A percentile compares a stretch with the other conserved stretches of the same genome.
Evolutionary conservation across 2,888 invertebrate genomes (phyloP).

Genomic region (Caenorhabditis sp.): DNA sequence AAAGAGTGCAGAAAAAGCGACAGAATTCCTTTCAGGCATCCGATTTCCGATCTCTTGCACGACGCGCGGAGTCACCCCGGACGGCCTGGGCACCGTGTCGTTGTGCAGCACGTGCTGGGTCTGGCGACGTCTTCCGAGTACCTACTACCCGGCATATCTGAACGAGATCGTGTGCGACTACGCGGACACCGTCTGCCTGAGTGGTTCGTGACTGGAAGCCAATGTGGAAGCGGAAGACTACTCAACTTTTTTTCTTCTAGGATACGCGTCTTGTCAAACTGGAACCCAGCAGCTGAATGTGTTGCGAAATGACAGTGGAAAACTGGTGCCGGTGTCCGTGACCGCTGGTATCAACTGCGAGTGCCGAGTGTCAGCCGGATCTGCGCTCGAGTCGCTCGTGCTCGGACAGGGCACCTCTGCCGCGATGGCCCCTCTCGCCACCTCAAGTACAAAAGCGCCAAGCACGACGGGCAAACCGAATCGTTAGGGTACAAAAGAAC

Average conservation of each 20-base stretch:
- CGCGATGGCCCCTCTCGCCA: constrained; percentile 28
- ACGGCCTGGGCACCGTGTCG: constrained; percentile 50
- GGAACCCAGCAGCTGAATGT: constrained; percentile 56
- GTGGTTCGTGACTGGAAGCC: constrained; percentile 31
- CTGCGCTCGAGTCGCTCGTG: constrained; percentile 36
- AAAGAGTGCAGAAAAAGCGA: constrained; percentile 13
- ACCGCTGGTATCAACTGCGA: constrained; percentile 57
- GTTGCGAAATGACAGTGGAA: constrained; percentile 55
- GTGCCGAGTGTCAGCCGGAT: constrained; percentile 40
- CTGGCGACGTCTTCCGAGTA: constrained; percentile 60
- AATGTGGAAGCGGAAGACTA: constrained; percentile 11
- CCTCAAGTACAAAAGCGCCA: constrained; percentile 34
- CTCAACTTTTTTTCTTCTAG: constrained; percentile 42
- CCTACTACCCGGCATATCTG: constrained; percentile 58
- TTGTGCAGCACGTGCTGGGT: constrained; percentile 61
- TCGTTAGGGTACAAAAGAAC: background rate
- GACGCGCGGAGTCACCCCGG: constrained; percentile 53
- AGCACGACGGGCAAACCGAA: constrained; percentile 26
- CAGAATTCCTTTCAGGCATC: constrained; percentile 28
- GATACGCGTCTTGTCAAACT: constrained; percentile 58
- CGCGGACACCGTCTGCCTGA: constrained; percentile 52
- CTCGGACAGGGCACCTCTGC: constrained; percentile 42
- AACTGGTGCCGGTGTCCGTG: constrained; percentile 44
- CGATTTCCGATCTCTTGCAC: constrained; percentile 57
- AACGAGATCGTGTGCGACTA: constrained; percentile 61